Evolutionary conservation across 2,797 vertebrate species (phyloP), one percentile per base, ranked within the genome.

Genomic region (Chromis chromis): DNA sequence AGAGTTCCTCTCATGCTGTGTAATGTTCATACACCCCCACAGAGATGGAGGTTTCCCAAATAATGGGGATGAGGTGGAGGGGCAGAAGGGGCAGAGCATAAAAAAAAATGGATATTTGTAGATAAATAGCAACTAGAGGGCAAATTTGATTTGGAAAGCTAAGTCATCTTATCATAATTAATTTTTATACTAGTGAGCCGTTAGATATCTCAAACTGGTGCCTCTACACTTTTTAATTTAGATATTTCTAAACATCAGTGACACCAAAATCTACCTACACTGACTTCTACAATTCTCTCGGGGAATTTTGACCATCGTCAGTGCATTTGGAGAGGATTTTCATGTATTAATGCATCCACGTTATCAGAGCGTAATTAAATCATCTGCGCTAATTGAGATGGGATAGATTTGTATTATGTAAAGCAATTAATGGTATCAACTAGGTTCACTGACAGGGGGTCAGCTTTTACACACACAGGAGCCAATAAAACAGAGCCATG

Each of bases 31-130:
- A 21, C 79, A 64, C 72, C 79, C 87, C 86, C 82, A 77, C 71
- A 62, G 83, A 3, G 85, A 86, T 86, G 88, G 89, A 89, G 90
- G 79, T 86, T 90, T 91, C 90, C 88, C 61, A 86, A 81, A 84
- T 79, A 79, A 80, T 73, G 22, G 44, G 31, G 49, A 40, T 62
- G 59, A 76, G 79, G 69, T 1, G 4, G 25, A 62, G 65, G 63
- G 58, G 65, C 64, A 79, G 79, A 79, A 60, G 80, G 33, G 33
- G 69, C 33, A 17, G 69, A 55, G 58, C 25, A 25, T 19, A 1
- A 27, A 13, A 54, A 65, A 39, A 55, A 21, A 48, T 61, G 2
- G 22, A 33, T 27, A 50, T 58, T 46, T 21, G 19, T 46, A 46
- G 19, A 46, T 46, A 46, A 46, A 46, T 46, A 46, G 19, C 14